Evolutionary conservation across 2,113 vertebrate genomes (phyloP).

Genomic region (Apaloderma vittatum): DNA sequence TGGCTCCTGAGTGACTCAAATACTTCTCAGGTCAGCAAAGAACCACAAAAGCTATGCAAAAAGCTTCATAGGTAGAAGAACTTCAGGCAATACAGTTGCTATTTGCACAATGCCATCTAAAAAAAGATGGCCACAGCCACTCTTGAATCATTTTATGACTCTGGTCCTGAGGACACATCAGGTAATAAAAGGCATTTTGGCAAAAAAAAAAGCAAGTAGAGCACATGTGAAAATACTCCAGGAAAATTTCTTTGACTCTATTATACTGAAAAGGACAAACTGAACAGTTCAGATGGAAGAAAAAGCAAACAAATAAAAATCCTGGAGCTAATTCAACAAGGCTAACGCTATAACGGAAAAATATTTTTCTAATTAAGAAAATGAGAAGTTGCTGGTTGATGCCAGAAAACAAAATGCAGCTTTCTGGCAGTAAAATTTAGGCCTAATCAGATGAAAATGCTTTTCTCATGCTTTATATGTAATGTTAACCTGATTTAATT

Average conservation of each 20-base stretch:
- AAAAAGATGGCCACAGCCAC: background rate
- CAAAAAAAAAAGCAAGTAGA: too few species aligned
- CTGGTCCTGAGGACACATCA: background rate
- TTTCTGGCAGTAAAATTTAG: conserved; percentile 15
- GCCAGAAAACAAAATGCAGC: conserved; percentile 52
- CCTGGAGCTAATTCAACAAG: background rate
- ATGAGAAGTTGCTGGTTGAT: background rate
- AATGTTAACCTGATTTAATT: background rate
- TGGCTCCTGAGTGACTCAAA: accelerated
- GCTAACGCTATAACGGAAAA: background rate
- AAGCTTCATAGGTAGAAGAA: background rate
- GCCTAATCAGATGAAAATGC: conserved; percentile 3
- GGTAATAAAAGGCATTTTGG: background rate
- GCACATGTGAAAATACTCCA: background rate
- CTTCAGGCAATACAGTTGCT: background rate
- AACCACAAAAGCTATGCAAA: background rate
- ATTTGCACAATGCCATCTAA: too few species aligned
- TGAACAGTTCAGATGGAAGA: background rate
- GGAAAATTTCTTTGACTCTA: background rate
- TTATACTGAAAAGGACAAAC: background rate
- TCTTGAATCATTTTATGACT: too few species aligned
- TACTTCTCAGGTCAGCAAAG: background rate
- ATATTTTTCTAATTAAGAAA: conserved; percentile 69
- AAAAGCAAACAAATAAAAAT: background rate
- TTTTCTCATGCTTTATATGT: background rate